phyloP scores from a whole-genome alignment of 2,113 vertebrate genomes.

The Onychostruthus taczanowskii region DNA sequence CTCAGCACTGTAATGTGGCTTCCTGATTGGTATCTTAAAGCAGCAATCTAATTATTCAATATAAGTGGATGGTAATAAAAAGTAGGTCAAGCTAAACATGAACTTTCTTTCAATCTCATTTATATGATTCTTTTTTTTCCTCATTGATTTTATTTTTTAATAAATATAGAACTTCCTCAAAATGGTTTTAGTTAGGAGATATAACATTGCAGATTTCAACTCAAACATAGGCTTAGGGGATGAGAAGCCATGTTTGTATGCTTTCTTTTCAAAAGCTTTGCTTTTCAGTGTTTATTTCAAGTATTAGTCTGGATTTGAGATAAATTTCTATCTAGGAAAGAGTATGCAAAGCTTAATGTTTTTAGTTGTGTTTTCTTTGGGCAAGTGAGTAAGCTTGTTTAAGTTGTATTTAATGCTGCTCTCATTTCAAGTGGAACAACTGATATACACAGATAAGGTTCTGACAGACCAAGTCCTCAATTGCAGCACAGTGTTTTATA shows the following conservation, averaged over 20 bases:
- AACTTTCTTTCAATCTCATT: not conserved
- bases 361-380: not conserved
- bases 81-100: not conserved
- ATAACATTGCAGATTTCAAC: not conserved
- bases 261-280: not conserved
- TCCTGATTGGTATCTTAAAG: not conserved
- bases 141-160: not conserved
- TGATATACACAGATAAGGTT: not conserved
- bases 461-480: not conserved
- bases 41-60: not conserved
- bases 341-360: not conserved
- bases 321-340: not conserved
- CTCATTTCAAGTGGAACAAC: not conserved
- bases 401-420: not conserved
- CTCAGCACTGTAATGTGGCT: not conserved
- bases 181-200: not conserved
- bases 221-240: not conserved
- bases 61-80: not conserved
- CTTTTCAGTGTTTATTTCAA: not conserved
- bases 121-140: not conserved
- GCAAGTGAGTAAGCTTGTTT: not conserved
- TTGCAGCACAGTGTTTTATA: not conserved
- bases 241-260: not conserved
- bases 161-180: not conserved
- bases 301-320: not conserved